Evolutionary conservation across 2,888 invertebrate genomes (phyloP), one percentile per base, ranked within the genome.

Genomic region (Himalopsyche kuldschensis): DNA sequence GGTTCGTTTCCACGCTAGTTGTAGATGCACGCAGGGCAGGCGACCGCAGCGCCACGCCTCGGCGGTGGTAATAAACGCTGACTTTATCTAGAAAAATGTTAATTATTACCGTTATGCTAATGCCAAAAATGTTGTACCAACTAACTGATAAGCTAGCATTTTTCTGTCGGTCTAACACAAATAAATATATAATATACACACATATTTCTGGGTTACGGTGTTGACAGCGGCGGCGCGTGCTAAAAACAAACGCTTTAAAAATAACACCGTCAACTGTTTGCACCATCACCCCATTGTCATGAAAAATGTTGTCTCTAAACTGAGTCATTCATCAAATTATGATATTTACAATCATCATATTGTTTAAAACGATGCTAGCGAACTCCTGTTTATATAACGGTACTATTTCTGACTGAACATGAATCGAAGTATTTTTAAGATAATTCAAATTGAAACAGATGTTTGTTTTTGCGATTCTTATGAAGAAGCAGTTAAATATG

Each of bases 101-200:
- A 86, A 86, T 86, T 86, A 85, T 86, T 86, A 79, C 85, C 85
- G 86, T 85, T 86, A 86, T 86, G 86, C 84, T 84, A 86, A 86
- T 86, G 84, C 86, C 84, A 86, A 86, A 86, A 86, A 86, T 86
- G 86, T 78, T 85, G 86, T 85, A 84, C 83, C 84, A 80, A 79
- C 84, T 76, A 30, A 79, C 86, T 80, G 86, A 86, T 86, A 86
- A 86, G 86, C 83, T 76, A 77, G 80, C 76, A 84, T 86, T 86
- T 85, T 86, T 86, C 82, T 84, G 84, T 83, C 85, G 83, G 82
- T 83, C 46, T 35, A 80, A 82, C 80, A 79, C 81, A 85, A 85
- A 85, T 85, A 85, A 82, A 82, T 82, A 85, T 85, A 85, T 82
- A 85, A 84, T 84, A 84, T 81, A 81, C 63, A 69, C 82, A 35